Percentiles rank a stretch among this genome's conserved stretches.
Evolutionary conservation across 2,113 vertebrate genomes (phyloP).

Genomic region (Xyrauchen texanus): DNA sequence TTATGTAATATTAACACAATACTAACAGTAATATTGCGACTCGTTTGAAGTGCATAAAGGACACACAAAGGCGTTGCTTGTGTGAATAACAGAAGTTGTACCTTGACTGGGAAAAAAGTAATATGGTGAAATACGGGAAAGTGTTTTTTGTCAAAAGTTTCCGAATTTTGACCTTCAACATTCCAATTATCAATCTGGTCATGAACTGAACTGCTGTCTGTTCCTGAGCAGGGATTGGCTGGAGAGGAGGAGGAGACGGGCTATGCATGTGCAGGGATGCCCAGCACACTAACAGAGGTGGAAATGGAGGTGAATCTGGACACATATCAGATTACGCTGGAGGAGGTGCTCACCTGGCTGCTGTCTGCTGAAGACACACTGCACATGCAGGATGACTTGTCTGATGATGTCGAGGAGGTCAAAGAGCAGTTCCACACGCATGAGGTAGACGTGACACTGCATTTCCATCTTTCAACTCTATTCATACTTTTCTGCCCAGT

Average conservation of each 20-base stretch:
- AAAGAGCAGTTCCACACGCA: slow-evolving; percentile 97
- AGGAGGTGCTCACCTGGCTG: slow-evolving; percentile 96
- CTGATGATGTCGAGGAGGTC: slow-evolving; percentile 93
- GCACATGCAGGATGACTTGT: slow-evolving; percentile 89
- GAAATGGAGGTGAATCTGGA: slow-evolving; percentile 90
- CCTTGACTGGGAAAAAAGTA: too few relatives aligned
- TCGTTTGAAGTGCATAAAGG: too few relatives aligned
- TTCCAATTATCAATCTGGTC: not conserved
- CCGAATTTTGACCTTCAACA: not conserved
- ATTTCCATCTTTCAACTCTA: too few relatives aligned
- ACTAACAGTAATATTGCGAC: too few relatives aligned
- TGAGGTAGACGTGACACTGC: slow-evolving; percentile 73
- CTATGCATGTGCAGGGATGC: slow-evolving; percentile 75
- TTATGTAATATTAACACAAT: too few relatives aligned
- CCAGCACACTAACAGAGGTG: slow-evolving; percentile 79
- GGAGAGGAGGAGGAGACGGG: slow-evolving; percentile 67
- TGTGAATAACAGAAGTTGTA: too few relatives aligned
- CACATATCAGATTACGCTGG: slow-evolving; percentile 89
- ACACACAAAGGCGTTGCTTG: too few relatives aligned
- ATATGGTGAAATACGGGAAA: too few relatives aligned
- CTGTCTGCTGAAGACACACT: slow-evolving; percentile 90
- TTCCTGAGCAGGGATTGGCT: slow-evolving; percentile 44
- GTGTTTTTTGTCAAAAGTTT: not conserved
- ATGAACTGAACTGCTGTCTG: not conserved
- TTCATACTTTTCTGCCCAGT: too few relatives aligned